phyloP scores from a whole-genome alignment of 2,888 invertebrate genomes.

The Dexiosoma caninum region DNA sequence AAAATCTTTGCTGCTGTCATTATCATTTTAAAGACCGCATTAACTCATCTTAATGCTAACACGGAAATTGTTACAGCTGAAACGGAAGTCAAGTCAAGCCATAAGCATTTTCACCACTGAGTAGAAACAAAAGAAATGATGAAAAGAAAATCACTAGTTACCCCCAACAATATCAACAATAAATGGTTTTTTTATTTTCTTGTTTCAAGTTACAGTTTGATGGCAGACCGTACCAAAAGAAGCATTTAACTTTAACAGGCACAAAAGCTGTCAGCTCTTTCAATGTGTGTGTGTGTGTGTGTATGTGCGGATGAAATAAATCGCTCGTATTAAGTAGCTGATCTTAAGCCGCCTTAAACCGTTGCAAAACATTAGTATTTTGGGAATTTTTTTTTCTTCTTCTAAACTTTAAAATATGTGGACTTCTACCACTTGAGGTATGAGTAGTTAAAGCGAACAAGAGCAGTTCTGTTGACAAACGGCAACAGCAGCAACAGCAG shows the following conservation, averaged over 20 bases:
- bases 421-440: not conserved
- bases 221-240: conserved; percentile 11
- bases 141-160: not conserved
- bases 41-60: conserved; percentile 22
- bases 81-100: not conserved
- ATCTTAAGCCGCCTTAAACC: conserved; percentile 1
- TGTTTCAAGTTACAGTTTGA: conserved; percentile 29
- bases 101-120: conserved; percentile 12
- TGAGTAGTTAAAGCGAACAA: not conserved
- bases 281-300: not conserved
- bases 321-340: not conserved
- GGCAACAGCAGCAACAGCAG: not conserved
- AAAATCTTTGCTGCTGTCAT: conserved; percentile 16
- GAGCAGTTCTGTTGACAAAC: not conserved
- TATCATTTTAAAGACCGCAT: conserved; percentile 50
- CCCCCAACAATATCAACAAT: too few species aligned
- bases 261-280: not conserved
- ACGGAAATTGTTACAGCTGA: not conserved
- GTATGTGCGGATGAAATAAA: not conserved
- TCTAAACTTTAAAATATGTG: conserved; percentile 8
- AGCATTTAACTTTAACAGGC: conserved; percentile 37
- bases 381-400: not conserved
- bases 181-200: too few species aligned
- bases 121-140: not conserved
- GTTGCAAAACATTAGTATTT: not conserved